Evolutionary conservation across 2,113 vertebrate genomes (phyloP), one percentile per base, ranked within the genome.

Genomic region (Seriola aureovittata): DNA sequence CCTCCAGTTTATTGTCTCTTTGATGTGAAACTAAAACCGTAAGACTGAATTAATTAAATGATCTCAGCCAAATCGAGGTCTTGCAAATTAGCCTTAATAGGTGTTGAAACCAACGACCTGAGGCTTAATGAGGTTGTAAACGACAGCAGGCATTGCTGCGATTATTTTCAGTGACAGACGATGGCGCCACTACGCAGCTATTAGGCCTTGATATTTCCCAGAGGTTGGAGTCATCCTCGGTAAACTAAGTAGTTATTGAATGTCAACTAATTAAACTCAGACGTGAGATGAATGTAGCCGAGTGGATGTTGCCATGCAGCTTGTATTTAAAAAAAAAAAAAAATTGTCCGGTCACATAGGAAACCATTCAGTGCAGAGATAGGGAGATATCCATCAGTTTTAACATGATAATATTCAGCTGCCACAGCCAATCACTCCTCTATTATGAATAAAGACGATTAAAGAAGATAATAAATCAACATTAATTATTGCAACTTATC

Each of bases 151-250:
- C 69, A 78, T 57, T 3, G 69, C 83, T 90, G 94, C 88, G 80
- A 85, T 94, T 89, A 82, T 62, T 73, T 50, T 40, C 80, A 57
- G 34, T 78, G 86, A 88, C 95, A 93, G 93, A 91, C 85, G 95
- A 93, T 95, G 95, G 95, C 93, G 95, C 93, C 92, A 94, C 91
- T 85, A 78, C 89, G 92, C 91, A 91, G 89, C 88, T 88, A 75
- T 86, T 81, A 85, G 80, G 76, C 68, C 44, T 7, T n/a, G 83
- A 63, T 78, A 77, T 86, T 79, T 90, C 80, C 82, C 91, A 70
- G 86, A 88, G 87, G 82, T 85, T 86, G 84, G 66, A 90, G 90
- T 92, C 85, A 87, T 80, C 81, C 83, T 85, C 77, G 23, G 91
- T 88, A 92, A 89, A 90, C 84, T 78, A 62, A 88, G 85, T 78